Evolutionary conservation across 2,888 invertebrate species (phyloP), one percentile per base, ranked within the genome.

Genomic region (Synergus laeviventris): DNA sequence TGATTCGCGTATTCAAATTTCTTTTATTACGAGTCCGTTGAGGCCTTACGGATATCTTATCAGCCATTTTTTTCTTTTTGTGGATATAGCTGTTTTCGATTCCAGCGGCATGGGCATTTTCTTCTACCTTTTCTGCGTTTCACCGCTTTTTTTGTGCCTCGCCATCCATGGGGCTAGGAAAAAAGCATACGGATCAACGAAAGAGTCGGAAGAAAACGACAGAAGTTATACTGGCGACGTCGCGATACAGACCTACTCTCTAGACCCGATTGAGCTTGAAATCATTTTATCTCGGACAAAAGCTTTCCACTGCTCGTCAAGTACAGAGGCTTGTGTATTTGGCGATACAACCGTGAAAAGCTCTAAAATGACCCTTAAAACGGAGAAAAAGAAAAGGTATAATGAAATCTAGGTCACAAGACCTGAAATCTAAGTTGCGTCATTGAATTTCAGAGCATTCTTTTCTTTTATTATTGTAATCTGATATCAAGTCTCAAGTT

Each of bases 211-310:
- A 70, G 59, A 78, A 66, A 76, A 64, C 61, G 73, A 70, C 77
- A 66, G 75, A 78, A 78, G 75, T 79, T 79, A n/a, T n/a, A 76
- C 76, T 73, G 76, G 66, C 75, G 49, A 60, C 49, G 64, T 74
- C 75, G 66, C 77, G 74, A 77, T 80, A 74, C 76, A 74, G 74
- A 74, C 56, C 12, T 9, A 74, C 77, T 77, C 76, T 78, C 78
- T 75, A 73, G 61, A 76, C 76, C 79, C 81, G 77, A 80, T 82
- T 78, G 78, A 84, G 84, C 84, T 80, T 83, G 81, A 82, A 84
- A 84, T 84, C 84, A 82, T 79, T 82, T 84, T 81, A 82, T 81
- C 82, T 80, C 79, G 79, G 78, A 81, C 79, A 77, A 79, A 82
- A 82, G 80, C 56, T 61, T 42, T 18, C 73, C 74, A 31, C 66